Evolutionary conservation across 2,113 vertebrate species (phyloP).

Genomic region (Lonchura striata): DNA sequence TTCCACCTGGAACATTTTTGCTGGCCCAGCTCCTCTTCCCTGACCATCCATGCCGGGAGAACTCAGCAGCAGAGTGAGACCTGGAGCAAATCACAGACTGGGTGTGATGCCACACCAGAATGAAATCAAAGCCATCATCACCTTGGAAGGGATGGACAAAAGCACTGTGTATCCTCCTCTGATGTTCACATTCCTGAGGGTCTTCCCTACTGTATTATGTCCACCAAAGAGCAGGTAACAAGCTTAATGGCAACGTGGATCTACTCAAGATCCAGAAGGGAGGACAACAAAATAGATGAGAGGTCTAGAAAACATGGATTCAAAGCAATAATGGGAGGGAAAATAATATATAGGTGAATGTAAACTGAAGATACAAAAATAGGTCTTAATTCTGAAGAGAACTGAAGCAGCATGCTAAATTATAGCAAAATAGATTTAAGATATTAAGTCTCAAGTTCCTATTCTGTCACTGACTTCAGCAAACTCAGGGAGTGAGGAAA

Average conservation of each 20-base stretch:
- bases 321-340: background rate
- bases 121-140: background rate
- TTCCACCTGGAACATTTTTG: background rate
- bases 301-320: background rate
- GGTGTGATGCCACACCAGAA: background rate
- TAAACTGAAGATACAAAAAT: background rate
- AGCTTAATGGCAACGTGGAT: background rate
- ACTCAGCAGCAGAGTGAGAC: background rate
- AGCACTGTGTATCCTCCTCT: background rate
- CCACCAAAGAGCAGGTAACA: background rate
- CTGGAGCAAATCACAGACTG: background rate
- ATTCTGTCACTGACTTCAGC: background rate
- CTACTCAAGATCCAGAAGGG: background rate
- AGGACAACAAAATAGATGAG: background rate
- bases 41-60: background rate
- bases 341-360: background rate
- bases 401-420: background rate
- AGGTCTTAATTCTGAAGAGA: background rate
- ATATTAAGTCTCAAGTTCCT: background rate
- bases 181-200: background rate
- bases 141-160: background rate
- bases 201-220: accelerated
- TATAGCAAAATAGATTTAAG: background rate
- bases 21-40: background rate
- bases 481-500: background rate